Evolutionary conservation across 2,888 invertebrate genomes (phyloP), one percentile per base, ranked within the genome.

Genomic region (Metopia argyrocephala): DNA sequence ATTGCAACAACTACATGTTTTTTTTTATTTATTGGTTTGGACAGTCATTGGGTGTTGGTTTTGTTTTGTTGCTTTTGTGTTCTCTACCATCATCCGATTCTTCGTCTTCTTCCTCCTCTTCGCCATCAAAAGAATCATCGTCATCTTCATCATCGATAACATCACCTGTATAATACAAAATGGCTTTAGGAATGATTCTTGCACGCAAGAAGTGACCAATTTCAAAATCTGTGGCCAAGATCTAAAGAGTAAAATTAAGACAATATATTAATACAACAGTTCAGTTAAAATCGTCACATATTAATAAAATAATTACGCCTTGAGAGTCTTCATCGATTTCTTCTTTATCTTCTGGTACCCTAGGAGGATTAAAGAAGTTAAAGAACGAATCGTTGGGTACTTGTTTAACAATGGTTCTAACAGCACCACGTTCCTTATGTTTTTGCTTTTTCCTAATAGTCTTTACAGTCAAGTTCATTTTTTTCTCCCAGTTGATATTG

Each of bases 381-480:
- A 99, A 99, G 93, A 99, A 99, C 0, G 98, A 99, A 91, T 99
- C 98, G 75, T 96, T 97, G 88, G 97, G 96, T 84, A 99, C 96
- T 69, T 96, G 96, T 92, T 98, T 98, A 65, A 96, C 96, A 84
- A 99, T 95, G n/a, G 97, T 97, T 87, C 98, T 94, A 78, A 97
- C 96, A 0, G 96, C 95, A 64, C 97, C 98, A 83, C 96, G 94
- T 54, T 96, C 96, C 94, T 98, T 98, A 91, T 99, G 98, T 91
- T 99, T 99, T 92, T 99, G 99, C 91, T 97, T 98, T 93, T 98
- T 98, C 90, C 97, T 97, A 83, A 98, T 95, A 45, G 96, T 96
- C 92, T 98, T 98, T 64, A 98, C 94, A 1, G 99, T 99, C 46
- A 99, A 95, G 90, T 99, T 98, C 92, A 98, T 98, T 85, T 96